These are phyloP conservation scores for Lydus trimaculatus DNA, from an alignment of 2,888 invertebrate genomes.

Conservation along the genomic window DNA sequence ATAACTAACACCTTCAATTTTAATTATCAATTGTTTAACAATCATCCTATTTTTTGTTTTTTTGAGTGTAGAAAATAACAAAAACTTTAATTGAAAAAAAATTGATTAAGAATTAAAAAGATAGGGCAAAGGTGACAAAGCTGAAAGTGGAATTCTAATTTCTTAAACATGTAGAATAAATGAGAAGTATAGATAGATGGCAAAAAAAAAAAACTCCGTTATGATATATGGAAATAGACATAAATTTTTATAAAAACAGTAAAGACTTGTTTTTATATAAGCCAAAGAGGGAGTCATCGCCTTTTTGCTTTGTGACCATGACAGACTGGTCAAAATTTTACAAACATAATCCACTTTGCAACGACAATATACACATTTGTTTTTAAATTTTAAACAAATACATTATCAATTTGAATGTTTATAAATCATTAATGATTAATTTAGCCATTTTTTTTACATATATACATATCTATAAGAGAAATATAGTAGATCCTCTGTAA, in stretches of 20 bases:
- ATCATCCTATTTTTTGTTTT: too few relatives aligned
- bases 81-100: too few relatives aligned
- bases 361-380: too few relatives aligned
- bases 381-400: too few relatives aligned
- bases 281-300: neutral
- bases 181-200: neutral
- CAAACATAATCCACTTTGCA: neutral
- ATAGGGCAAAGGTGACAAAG: conserved; percentile 4
- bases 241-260: neutral
- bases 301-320: neutral
- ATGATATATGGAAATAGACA: neutral
- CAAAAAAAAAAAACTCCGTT: neutral
- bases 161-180: neutral
- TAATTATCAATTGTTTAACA: neutral
- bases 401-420: too few relatives aligned
- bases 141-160: neutral
- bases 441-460: too few relatives aligned
- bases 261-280: neutral
- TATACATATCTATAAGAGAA: too few relatives aligned
- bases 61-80: too few relatives aligned
- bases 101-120: neutral
- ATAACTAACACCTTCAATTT: neutral
- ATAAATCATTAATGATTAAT: too few relatives aligned
- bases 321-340: neutral
- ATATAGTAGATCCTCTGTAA: too few relatives aligned